phyloP scores from a whole-genome alignment of 2,113 vertebrate genomes.

The Gasterosteus aculeatus region DNA sequence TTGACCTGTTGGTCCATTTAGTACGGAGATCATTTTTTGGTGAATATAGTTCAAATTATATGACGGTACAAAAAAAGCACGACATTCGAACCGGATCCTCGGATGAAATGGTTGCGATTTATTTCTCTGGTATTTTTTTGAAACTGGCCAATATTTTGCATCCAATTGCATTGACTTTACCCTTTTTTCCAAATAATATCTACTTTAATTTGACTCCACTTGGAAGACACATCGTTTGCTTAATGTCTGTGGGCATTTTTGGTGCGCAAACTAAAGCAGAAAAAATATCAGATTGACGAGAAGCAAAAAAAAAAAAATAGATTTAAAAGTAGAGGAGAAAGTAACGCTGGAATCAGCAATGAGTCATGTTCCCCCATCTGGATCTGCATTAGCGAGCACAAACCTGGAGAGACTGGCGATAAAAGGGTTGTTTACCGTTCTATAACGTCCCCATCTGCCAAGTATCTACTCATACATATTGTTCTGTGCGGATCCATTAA shows the following conservation, averaged over 20 bases:
- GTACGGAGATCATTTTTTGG: background rate
- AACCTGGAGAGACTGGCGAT: background rate
- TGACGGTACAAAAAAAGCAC: background rate
- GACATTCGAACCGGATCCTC: background rate
- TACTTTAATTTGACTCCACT: background rate
- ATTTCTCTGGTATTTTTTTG: background rate
- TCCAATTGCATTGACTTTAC: background rate
- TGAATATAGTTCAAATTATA: background rate
- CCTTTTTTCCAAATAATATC: background rate
- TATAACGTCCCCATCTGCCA: conserved; percentile 17
- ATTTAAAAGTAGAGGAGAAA: background rate
- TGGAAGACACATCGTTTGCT: background rate
- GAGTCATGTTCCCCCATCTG: conserved; percentile 2
- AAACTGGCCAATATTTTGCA: background rate
- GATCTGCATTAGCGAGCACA: conserved; percentile 14
- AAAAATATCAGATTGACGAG: conserved; percentile 3
- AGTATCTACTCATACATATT: conserved; percentile 14
- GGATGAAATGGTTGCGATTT: background rate
- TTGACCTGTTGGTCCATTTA: background rate
- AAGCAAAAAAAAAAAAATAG: background rate
- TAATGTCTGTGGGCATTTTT: conserved; percentile 27
- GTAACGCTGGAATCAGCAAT: background rate
- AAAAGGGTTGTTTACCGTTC: conserved; percentile 13
- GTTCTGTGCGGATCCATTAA: conserved; percentile 24
- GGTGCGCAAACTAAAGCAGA: conserved; percentile 3